Percentiles rank a stretch among this genome's conserved stretches.
Evolutionary conservation across 1,140 invertebrate species (phyloP).

Genomic region (Drosophila kanapiae): DNA sequence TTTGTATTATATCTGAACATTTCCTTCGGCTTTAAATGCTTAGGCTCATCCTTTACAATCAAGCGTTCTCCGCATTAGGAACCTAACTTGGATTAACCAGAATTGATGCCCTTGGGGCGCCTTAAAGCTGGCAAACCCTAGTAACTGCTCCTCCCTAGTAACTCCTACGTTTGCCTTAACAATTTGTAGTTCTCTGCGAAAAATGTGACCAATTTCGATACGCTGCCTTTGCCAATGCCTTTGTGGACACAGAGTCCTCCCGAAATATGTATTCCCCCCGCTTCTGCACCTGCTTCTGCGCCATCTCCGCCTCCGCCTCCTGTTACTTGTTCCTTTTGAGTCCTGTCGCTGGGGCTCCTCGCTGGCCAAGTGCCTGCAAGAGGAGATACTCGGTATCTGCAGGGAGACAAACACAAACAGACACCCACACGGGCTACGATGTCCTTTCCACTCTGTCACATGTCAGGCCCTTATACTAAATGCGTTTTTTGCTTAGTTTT

Average conservation of each 20-base stretch:
- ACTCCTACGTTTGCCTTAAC: constrained; percentile 26
- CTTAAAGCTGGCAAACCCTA: constrained; percentile 27
- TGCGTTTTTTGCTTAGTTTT: constrained; percentile 81
- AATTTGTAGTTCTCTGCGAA: constrained; percentile 47
- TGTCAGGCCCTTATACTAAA: constrained; percentile 73
- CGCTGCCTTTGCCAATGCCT: constrained; percentile 32
- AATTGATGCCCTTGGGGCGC: constrained; percentile 6
- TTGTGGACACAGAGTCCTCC: constrained; percentile 10
- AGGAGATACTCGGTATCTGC: constrained; percentile 48
- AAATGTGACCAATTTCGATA: constrained; percentile 57
- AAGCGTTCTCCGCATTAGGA: constrained; percentile 32
- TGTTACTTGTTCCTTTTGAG: constrained; percentile 18
- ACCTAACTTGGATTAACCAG: constrained; percentile 10
- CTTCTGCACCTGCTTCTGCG: neutral
- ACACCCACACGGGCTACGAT: neutral
- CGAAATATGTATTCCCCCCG: constrained; percentile 2
- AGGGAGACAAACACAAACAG: constrained; percentile 52
- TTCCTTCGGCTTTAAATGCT: neutral
- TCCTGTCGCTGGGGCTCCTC: constrained; percentile 16
- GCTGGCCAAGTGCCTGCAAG: constrained; percentile 50
- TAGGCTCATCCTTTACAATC: neutral
- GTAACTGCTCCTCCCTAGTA: neutral
- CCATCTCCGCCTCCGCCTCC: neutral
- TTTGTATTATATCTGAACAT: neutral
- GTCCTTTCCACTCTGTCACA: constrained; percentile 53